Base-by-base conservation (phyloP, 2,888 invertebrate genomes). In the Ditula angustiorana region DNA sequence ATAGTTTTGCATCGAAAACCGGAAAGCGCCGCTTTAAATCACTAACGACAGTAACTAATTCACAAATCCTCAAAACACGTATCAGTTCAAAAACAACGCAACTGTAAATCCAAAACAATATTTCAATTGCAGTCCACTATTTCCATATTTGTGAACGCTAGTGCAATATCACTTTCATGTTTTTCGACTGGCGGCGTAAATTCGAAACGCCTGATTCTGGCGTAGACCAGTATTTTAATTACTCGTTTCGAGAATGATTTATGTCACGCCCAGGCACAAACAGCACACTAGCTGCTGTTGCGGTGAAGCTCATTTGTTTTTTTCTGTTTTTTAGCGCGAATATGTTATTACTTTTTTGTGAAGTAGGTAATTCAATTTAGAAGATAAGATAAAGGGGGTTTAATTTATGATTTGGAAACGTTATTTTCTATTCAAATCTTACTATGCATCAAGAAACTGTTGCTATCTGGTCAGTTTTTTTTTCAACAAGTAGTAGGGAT, bases 241-340 rank as follows among this genome's bases (percentile, higher is more conserved):
- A 93, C 90, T 91, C 84, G 88, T 88, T 90, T 88, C 79, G 80
- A 78, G 85, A 86, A 92, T 92, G 93, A 93, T 92, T 92, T 91
- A 92, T 89, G 78, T 79, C 79, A 78, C 75, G 75, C 72, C 73
- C 80, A 80, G 74, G 79, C 79, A 75, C 80, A 79, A 81, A 81
- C 80, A 83, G 78, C n/a, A 19, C 82, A 80, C 80, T 80, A 73
- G 76, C 70, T 73, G 72, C 73, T 76, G 74, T 78, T 69, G 72
- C 67, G 74, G 72, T 74, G 70, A 71, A 74, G 72, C 57, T 63
- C 68, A 72, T 67, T 72, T 71, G 74, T 75, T 78, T 76, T 78
- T 79, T 78, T 74, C 77, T 75, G 75, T 74, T 74, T 77, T 76
- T 76, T 74, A 61, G 63, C 56, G 68, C 41, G 53, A 62, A 62